phyloP scores from a whole-genome alignment of 2,888 invertebrate genomes.

The Heteromurus nitidus region DNA sequence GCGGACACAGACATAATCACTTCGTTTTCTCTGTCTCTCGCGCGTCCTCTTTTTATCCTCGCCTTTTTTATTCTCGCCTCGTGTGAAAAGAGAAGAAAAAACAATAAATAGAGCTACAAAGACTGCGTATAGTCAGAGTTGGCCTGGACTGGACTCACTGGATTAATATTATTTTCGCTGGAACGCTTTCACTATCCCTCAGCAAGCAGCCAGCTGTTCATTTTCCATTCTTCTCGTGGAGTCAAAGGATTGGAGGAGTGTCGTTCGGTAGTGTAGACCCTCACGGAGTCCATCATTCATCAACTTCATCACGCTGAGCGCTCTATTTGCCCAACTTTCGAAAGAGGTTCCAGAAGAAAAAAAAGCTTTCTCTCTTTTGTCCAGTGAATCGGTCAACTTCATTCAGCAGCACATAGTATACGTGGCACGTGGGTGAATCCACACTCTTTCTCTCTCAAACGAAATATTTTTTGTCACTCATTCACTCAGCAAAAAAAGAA shows the following conservation, averaged over 20 bases:
- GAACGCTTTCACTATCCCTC: not conserved
- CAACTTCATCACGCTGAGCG: conserved; percentile 59
- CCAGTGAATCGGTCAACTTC: not conserved
- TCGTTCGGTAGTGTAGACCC: conserved; percentile 33
- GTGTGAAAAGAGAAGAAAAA: conserved; percentile 41
- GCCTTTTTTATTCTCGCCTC: conserved; percentile 23
- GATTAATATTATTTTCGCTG: not conserved
- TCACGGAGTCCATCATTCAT: conserved; percentile 62
- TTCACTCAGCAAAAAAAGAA: too few relatives aligned
- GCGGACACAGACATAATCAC: conserved; percentile 58
- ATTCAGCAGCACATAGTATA: too few relatives aligned
- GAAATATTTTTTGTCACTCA: too few relatives aligned
- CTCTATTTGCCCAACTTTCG: too few relatives aligned
- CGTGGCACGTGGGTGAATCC: too few relatives aligned
- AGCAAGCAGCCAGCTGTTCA: conserved; percentile 43
- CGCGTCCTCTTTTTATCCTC: not conserved
- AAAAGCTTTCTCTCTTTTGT: not conserved
- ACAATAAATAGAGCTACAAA: not conserved
- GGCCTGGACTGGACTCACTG: not conserved
- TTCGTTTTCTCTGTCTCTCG: conserved; percentile 48
- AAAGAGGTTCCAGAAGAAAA: not conserved
- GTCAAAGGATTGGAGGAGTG: not conserved
- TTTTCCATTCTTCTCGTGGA: conserved; percentile 33
- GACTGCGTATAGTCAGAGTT: not conserved
- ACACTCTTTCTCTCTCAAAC: too few relatives aligned